Percentiles rank a stretch among this genome's conserved stretches.
phyloP scores from a whole-genome alignment of 37 sponge, comb jelly and placozoan species.

The Mnemiopsis leidyi region DNA sequence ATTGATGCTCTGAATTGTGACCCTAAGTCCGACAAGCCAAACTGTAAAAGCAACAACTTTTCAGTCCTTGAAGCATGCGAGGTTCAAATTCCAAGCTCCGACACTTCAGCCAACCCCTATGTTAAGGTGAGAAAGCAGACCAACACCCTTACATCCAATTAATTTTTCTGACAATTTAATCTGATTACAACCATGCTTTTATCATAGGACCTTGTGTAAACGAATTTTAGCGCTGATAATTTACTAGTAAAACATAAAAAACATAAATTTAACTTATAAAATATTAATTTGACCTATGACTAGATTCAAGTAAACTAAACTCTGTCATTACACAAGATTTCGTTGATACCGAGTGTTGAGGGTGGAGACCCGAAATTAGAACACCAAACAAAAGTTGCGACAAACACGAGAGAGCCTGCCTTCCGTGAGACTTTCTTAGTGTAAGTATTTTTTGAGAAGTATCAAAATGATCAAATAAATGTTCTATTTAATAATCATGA shows the following conservation, averaged over 20 bases:
- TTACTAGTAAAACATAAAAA: neutral
- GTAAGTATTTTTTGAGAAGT: conserved; percentile 24
- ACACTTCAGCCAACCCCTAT: conserved; percentile 51
- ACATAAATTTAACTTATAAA: neutral
- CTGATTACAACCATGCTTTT: neutral
- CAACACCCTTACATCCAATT: no score
- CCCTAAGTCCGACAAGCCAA: no score
- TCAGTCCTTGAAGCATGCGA: conserved; percentile 63
- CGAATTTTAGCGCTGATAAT: no score
- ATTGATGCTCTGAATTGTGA: no score
- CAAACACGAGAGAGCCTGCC: conserved; percentile 23
- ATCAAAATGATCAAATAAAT: neutral
- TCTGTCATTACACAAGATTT: neutral
- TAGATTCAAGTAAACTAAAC: neutral
- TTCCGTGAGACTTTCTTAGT: conserved; percentile 55
- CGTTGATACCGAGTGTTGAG: neutral
- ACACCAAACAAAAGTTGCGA: conserved; percentile 50
- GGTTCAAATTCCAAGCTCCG: neutral
- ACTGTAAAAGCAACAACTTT: no score
- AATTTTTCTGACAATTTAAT: neutral
- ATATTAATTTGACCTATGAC: neutral
- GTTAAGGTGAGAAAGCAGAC: conserved; percentile 24
- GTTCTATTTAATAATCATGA: neutral
- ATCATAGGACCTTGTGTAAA: no score
- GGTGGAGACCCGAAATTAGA: neutral